Evolutionary conservation across 2,797 vertebrate genomes (phyloP).

Genomic region (Silurus lanzhouensis): DNA sequence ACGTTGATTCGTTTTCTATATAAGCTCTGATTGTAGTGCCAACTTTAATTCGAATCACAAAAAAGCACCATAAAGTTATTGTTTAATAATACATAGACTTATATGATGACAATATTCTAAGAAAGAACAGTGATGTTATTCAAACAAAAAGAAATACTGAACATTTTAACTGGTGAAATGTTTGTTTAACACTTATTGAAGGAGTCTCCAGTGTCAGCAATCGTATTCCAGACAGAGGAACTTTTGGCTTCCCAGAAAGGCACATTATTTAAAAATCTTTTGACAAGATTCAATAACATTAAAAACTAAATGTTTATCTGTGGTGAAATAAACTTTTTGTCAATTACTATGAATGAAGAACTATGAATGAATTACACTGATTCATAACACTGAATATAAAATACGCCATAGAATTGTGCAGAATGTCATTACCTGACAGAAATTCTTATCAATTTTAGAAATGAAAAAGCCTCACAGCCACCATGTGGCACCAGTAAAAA

Average conservation of each 20-base stretch:
- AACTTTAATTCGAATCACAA: not conserved
- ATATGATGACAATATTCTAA: not conserved
- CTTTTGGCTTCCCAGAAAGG: not conserved
- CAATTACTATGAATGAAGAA: no score
- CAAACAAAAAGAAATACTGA: not conserved
- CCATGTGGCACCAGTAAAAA: constrained; percentile 28
- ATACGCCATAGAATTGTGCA: not conserved
- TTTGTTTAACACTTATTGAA: constrained; percentile 3
- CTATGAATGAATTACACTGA: not conserved
- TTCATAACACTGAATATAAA: not conserved
- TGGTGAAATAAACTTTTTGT: not conserved
- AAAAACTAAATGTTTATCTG: not conserved
- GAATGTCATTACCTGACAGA: not conserved
- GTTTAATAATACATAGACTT: not conserved
- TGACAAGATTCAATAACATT: not conserved
- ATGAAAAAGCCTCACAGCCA: constrained; percentile 15
- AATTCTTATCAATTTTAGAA: constrained; percentile 45
- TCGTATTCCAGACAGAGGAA: not conserved
- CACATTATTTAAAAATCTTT: not conserved
- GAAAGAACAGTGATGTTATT: not conserved
- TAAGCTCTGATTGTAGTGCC: not conserved
- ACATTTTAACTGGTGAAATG: not conserved
- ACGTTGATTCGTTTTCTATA: not conserved
- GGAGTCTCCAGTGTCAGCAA: not conserved
- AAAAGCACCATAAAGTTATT: not conserved